A percentile compares a stretch with the other conserved stretches of the same genome.
Evolutionary conservation across 2,888 invertebrate species (phyloP).

Genomic region (Campopleginae sp.): DNA sequence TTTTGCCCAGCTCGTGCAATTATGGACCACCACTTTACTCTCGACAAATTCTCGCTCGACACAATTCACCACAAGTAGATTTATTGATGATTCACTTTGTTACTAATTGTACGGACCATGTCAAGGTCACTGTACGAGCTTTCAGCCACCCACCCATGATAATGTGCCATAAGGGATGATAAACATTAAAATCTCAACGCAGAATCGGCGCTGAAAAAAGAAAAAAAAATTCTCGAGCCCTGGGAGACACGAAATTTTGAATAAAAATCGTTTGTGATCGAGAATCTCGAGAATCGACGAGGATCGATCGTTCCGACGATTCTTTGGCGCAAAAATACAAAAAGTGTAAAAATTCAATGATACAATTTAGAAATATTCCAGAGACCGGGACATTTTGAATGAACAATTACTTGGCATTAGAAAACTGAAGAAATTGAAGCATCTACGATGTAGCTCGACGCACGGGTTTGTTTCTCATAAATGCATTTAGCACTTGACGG

Average conservation of each 20-base stretch:
- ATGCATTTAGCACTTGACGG: slow-evolving; percentile 4
- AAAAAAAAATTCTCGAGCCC: too few species aligned
- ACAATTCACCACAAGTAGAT: slow-evolving; percentile 14
- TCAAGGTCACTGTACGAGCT: background rate
- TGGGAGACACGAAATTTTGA: too few species aligned
- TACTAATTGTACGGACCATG: background rate
- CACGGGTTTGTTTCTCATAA: slow-evolving; percentile 25
- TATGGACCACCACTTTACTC: slow-evolving; percentile 22
- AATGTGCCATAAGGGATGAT: background rate
- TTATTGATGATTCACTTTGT: slow-evolving; percentile 17
- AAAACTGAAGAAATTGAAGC: too few species aligned
- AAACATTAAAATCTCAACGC: background rate
- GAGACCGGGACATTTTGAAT: too few species aligned
- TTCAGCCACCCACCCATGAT: background rate
- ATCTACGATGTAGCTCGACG: background rate
- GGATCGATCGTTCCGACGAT: too few species aligned
- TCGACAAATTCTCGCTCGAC: slow-evolving; percentile 13
- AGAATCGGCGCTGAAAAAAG: background rate
- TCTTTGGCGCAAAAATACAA: too few species aligned
- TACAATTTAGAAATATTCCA: too few species aligned
- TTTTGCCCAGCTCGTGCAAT: background rate
- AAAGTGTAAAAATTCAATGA: too few species aligned
- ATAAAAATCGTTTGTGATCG: background rate
- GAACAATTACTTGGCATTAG: too few species aligned
- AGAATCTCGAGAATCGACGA: too few species aligned